Evolutionary conservation across 2,797 vertebrate species (phyloP), one percentile per base, ranked within the genome.

Genomic region (Amphiprion clarkii): DNA sequence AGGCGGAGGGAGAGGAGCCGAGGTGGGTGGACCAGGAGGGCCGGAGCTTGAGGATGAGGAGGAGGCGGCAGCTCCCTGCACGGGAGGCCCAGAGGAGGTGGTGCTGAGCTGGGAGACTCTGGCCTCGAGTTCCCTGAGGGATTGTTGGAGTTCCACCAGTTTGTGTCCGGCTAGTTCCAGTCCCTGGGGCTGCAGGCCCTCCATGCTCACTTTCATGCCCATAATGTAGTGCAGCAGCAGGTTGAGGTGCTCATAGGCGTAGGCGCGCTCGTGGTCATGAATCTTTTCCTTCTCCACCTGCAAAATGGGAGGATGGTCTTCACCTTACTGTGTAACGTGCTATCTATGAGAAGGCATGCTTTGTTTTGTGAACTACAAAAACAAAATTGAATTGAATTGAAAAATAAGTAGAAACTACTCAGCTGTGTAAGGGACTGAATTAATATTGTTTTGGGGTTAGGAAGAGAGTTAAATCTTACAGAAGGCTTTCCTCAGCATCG

Each of bases 261-360:
- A 94, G 67, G 93, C 93, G 0, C 92, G 95, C 88, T 99, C 98
- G 0, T 99, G 98, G 25, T 98, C 97, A 1, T 92, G 92, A 42
- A 95, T 96, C 78, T 95, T 96, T 87, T 97, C 98, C 7, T 96
- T 95, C 79, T 99, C 97, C 87, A 98, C 97, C 98, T 99, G n/a
- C 13, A 63, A 42, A 40, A 57, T 58, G 2, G 10, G 10, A 76
- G 33, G 17, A 17, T 7, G 46, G 31, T 33, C 31, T 6, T 33
- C 5, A 33, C 31, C 6, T 33, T 33, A 33, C 31, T 33, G 4
- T 33, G 31, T 33, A 33, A 33, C 3, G 6, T 33, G 31, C 31
- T 33, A 33, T 6, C 31, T 33, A 33, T 6, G 6, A 33, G 31
- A 33, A 3, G 31, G 31, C 31, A 33, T 33, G 4, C 4, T 33